Evolutionary conservation across 2,888 invertebrate species (phyloP).

Genomic region (Eilema griseolum): DNA sequence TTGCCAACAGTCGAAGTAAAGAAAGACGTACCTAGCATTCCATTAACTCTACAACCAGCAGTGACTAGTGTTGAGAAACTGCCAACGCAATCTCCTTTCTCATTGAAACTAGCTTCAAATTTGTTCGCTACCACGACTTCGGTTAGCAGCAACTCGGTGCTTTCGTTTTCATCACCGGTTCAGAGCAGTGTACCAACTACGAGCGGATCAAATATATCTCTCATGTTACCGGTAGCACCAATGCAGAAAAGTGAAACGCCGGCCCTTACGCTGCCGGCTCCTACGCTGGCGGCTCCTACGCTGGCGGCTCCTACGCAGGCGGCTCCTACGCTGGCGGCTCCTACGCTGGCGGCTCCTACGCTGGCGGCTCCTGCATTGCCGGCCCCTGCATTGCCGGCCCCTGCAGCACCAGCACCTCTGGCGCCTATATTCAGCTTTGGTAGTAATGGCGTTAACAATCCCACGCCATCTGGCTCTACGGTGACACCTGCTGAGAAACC

Average conservation of each 20-base stretch:
- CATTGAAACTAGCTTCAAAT: slow-evolving; percentile 40
- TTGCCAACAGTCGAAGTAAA: slow-evolving; percentile 16
- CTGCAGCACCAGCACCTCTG: slow-evolving; percentile 30
- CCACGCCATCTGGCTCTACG: slow-evolving; percentile 20
- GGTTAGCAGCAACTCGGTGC: slow-evolving; percentile 34
- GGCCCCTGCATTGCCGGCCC: not conserved
- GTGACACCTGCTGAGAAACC: slow-evolving; percentile 57
- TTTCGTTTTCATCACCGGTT: slow-evolving; percentile 38
- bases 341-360: not conserved
- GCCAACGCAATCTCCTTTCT: slow-evolving; percentile 47
- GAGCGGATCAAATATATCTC: slow-evolving; percentile 42
- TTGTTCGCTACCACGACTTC: slow-evolving; percentile 52
- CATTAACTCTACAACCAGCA: slow-evolving; percentile 5
- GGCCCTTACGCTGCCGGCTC: slow-evolving; percentile 6
- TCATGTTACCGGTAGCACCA: slow-evolving; percentile 54
- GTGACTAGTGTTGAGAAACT: slow-evolving; percentile 29
- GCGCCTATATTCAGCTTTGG: slow-evolving; percentile 71
- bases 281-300: not conserved
- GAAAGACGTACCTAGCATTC: slow-evolving; percentile 24
- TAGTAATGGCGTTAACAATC: slow-evolving; percentile 38
- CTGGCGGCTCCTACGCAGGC: not conserved
- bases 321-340: not conserved
- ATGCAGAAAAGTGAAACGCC: slow-evolving; percentile 39
- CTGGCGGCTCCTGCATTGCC: not conserved
- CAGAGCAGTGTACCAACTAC: slow-evolving; percentile 25